Conservation (phyloP, 2,888 invertebrate species). For the Polymixis lichenea region DNA sequence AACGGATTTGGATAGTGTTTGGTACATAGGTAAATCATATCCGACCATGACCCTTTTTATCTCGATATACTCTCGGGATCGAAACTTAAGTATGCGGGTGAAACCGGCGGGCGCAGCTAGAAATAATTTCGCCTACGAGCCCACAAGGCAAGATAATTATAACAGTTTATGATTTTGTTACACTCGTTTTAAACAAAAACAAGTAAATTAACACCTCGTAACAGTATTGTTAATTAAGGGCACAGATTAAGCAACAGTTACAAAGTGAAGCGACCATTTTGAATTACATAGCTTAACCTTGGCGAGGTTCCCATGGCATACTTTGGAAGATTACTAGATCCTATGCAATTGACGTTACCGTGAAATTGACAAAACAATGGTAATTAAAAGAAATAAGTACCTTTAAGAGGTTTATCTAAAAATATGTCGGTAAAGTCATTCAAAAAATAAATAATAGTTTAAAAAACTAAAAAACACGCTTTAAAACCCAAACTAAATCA, state of each 20-base stretch:
- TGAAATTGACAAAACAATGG: constrained; percentile 27
- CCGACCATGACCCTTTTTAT: no score
- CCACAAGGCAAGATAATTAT: not conserved
- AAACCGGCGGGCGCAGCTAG: no score
- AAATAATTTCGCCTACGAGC: no score
- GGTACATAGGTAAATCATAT: no score
- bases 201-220: constrained; percentile 14
- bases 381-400: not conserved
- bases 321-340: constrained; percentile 28
- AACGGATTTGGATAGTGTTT: no score
- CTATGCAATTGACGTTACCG: constrained; percentile 41
- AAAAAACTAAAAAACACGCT: no score
- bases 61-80: no score
- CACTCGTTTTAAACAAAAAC: not conserved
- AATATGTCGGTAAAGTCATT: not conserved
- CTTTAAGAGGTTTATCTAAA: not conserved
- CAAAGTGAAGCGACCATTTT: constrained; percentile 17
- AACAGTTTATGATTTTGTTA: not conserved
- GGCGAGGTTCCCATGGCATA: constrained; percentile 59
- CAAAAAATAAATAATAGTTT: no score
- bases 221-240: constrained; percentile 45
- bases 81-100: no score
- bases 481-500: no score
- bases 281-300: constrained; percentile 42
- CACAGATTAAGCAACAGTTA: constrained; percentile 41